Evolutionary conservation across 2,797 vertebrate species (phyloP).

Genomic region (Argentina silus): DNA sequence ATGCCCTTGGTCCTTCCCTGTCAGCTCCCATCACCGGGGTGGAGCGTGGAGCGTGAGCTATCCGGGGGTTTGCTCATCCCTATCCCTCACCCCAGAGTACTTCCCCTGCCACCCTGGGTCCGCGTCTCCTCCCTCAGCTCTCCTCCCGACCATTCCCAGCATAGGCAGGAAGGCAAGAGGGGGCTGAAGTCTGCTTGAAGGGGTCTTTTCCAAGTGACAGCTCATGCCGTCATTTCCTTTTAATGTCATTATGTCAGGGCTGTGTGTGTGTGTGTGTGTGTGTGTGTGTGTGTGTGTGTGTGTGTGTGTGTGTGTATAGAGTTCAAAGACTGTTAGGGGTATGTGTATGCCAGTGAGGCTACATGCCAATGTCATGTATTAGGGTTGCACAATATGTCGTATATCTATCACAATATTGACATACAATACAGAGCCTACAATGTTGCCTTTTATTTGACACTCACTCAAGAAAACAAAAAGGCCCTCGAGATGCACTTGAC

Average conservation of each 20-base stretch:
- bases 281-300: background rate
- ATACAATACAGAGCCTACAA: too few relatives aligned
- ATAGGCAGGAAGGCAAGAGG: constrained; percentile 33
- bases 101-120: constrained; percentile 52
- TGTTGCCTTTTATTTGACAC: too few relatives aligned
- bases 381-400: too few relatives aligned
- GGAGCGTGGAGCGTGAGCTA: background rate
- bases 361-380: background rate
- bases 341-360: background rate
- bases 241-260: constrained; percentile 19
- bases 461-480: too few relatives aligned
- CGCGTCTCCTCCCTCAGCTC: constrained; percentile 50
- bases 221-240: constrained; percentile 28
- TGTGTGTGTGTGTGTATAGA: too few relatives aligned
- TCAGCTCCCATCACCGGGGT: background rate
- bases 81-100: constrained; percentile 45
- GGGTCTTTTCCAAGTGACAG: constrained; percentile 54
- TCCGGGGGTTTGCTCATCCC: background rate
- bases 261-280: background rate
- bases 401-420: too few relatives aligned
- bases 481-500: too few relatives aligned
- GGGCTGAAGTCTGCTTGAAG: constrained; percentile 49
- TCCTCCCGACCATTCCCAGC: constrained; percentile 49
- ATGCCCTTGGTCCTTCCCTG: background rate
- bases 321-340: too few relatives aligned